These are phyloP conservation scores for Pristionchus maxplancki DNA, from an alignment of 2,888 invertebrate species.

Conservation along the genomic window DNA sequence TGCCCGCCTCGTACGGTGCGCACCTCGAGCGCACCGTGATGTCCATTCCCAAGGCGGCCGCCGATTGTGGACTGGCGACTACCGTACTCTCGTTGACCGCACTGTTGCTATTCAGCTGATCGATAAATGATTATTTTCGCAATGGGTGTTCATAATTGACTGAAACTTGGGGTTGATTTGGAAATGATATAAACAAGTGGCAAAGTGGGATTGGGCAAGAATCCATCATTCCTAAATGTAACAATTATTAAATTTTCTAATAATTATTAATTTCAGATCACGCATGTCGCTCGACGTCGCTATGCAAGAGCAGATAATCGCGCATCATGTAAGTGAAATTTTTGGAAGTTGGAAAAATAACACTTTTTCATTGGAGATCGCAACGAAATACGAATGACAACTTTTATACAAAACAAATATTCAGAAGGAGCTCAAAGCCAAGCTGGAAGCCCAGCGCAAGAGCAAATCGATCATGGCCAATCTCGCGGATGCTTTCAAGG, in stretches of 20 bases:
- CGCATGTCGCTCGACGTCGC: constrained; percentile 3
- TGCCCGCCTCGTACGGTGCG: not conserved
- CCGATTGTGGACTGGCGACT: not conserved
- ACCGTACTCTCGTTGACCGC: constrained; percentile 19
- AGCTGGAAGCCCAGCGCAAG: not conserved
- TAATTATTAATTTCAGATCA: constrained; percentile 11
- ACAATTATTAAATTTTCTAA: not conserved
- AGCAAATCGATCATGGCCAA: not conserved
- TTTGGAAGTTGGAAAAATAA: not conserved
- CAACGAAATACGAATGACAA: not conserved
- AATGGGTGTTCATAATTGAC: not conserved
- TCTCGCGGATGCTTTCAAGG: constrained; percentile 23
- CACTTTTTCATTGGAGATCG: not conserved
- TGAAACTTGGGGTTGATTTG: not conserved
- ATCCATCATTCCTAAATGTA: no score
- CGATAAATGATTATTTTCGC: constrained; percentile 13
- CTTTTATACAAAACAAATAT: no score
- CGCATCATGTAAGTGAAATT: not conserved
- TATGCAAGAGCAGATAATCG: not conserved
- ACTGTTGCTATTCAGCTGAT: not conserved
- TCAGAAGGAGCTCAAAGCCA: not conserved
- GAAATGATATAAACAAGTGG: not conserved
- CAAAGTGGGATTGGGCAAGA: not conserved
- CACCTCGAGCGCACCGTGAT: not conserved
- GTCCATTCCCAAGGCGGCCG: not conserved